Evolutionary conservation across 2,888 invertebrate species (phyloP), one percentile per base, ranked within the genome.

Genomic region (Belgica antarctica): DNA sequence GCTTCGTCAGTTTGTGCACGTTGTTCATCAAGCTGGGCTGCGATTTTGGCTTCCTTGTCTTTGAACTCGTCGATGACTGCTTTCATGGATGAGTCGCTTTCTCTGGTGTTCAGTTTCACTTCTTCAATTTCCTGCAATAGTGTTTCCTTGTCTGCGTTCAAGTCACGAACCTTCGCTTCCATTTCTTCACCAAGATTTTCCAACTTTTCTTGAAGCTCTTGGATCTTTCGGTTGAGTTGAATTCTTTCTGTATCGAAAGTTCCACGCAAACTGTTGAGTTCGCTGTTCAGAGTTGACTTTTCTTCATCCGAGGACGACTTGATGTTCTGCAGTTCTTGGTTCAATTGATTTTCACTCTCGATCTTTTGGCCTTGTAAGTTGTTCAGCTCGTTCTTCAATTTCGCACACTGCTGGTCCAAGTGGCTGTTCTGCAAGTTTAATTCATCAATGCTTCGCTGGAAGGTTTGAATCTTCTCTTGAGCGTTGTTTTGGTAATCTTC

Each of bases 371-470:
- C 81, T 66, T 81, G 80, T 47, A 83, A 74, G 75, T 82, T 81
- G 71, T 83, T 82, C 59, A 83, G 80, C 72, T 83, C 81, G 75
- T 82, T 81, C 77, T 83, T 82, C 70, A 83, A 75, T 73, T 82
- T 81, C 1, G 80, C 78, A 77, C 81, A 80, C 2, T 82, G 81
- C 57, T 81, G 78, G 36, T 79, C 80, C 19, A 81, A 80, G 57
- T 82, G 81, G 46, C 80, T 76, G 73, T 78, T 81, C 72, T 81
- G 81, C 77, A 80, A 81, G 74, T 82, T 79, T 36, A 81, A 73
- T 75, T 83, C 81, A 70, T 81, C 81, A 61, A 82, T 73, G 63
- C 80, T 81, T 74, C 83, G 81, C 74, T 82, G 36, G 1, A 70
- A n/a, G 12, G 36, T 25, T 1, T 61, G 10, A 1, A 36, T 41